Percentiles rank a stretch among this genome's conserved stretches.
Evolutionary conservation across 1,140 invertebrate genomes (phyloP).

Genomic region (Bombus breviceps): DNA sequence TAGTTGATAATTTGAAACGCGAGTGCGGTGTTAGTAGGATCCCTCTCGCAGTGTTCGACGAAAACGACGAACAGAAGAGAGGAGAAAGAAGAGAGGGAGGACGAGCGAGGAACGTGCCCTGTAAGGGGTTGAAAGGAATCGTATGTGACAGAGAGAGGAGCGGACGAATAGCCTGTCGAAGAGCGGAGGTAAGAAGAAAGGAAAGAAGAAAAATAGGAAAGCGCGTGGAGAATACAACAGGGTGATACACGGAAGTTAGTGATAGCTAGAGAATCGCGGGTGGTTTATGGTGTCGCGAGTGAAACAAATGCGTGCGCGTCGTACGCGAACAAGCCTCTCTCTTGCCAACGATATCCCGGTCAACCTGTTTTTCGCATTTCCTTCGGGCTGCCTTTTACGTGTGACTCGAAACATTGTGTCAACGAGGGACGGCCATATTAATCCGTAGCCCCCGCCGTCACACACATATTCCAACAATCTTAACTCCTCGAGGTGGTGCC

Average conservation of each 20-base stretch:
- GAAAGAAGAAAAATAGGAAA: slow-evolving; percentile 31
- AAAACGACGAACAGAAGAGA: slow-evolving; percentile 36
- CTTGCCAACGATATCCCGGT: slow-evolving; percentile 23
- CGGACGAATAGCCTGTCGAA: slow-evolving; percentile 26
- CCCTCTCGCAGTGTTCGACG: slow-evolving; percentile 32
- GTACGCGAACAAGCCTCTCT: slow-evolving; percentile 44
- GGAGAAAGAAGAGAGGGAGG: slow-evolving; percentile 38
- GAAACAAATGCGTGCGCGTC: slow-evolving; percentile 66
- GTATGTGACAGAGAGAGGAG: slow-evolving; percentile 32
- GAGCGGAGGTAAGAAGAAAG: slow-evolving; percentile 32
- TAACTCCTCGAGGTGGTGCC: slow-evolving; percentile 33
- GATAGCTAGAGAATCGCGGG: slow-evolving; percentile 44
- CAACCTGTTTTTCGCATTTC: slow-evolving; percentile 42
- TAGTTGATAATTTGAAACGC: slow-evolving; percentile 53
- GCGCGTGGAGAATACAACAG: slow-evolving; percentile 61
- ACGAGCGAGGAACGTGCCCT: slow-evolving; percentile 37
- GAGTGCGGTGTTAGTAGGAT: slow-evolving; percentile 59
- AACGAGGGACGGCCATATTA: slow-evolving; percentile 80
- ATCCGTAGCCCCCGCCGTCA: slow-evolving; percentile 70
- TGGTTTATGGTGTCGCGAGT: slow-evolving; percentile 62
- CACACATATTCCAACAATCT: slow-evolving; percentile 40
- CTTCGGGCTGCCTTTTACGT: slow-evolving; percentile 42
- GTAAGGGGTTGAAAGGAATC: slow-evolving; percentile 42
- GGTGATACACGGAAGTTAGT: slow-evolving; percentile 36
- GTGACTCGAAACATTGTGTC: slow-evolving; percentile 70